A percentile compares a stretch with the other conserved stretches of the same genome.
Conservation (phyloP, 2,797 vertebrate species). For the Harpagifer antarcticus region DNA sequence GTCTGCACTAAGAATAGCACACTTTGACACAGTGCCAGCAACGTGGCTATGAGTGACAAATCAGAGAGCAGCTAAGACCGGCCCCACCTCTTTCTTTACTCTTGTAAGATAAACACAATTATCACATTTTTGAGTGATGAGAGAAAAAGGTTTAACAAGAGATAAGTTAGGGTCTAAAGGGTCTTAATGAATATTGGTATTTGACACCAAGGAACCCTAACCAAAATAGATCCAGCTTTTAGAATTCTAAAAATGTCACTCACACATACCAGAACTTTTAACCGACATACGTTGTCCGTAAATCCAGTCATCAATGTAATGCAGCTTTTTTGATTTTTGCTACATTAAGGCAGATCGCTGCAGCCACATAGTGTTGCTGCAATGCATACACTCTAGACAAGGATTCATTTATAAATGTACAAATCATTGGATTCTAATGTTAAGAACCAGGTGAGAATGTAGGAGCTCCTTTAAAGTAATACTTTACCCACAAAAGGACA, state of each 20-base stretch:
- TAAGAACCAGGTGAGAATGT: too few species aligned
- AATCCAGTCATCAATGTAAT: neutral
- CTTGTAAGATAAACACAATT: conserved; percentile 4
- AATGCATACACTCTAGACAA: too few species aligned
- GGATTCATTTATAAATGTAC: too few species aligned
- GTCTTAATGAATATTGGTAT: neutral
- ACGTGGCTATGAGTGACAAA: conserved; percentile 32
- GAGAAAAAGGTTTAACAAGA: neutral
- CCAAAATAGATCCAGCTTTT: neutral
- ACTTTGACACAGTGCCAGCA: conserved; percentile 10
- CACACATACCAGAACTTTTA: neutral
- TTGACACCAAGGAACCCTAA: neutral
- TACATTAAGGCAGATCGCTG: too few species aligned
- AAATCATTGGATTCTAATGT: too few species aligned
- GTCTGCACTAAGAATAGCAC: conserved; percentile 58
- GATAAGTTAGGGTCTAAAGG: neutral
- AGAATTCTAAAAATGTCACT: neutral
- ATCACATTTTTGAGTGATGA: neutral
- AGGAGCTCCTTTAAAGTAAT: too few species aligned
- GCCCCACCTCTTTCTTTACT: conserved; percentile 22
- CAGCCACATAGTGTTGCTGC: too few species aligned
- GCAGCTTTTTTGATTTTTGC: too few species aligned
- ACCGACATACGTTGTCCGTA: neutral
- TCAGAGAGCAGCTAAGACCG: conserved; percentile 22
- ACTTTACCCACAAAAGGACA: too few species aligned